These are phyloP conservation scores for Lagopus muta DNA, from an alignment of 2,113 vertebrate genomes.

Conservation along the genomic window DNA sequence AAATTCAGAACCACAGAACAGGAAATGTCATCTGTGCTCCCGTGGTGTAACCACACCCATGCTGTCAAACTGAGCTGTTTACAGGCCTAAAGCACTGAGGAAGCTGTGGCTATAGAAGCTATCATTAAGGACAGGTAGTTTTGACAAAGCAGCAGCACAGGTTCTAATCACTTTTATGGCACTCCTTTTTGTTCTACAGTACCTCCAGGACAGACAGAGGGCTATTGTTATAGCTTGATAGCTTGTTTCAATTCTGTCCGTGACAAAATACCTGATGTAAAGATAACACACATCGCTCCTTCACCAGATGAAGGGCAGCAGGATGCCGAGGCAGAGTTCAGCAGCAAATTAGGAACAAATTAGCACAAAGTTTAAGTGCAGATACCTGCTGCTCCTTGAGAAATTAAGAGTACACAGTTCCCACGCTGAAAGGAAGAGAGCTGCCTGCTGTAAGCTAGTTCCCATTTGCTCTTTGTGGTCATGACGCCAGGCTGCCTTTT, in stretches of 20 bases:
- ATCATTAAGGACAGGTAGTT: neutral
- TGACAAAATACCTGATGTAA: neutral
- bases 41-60: conserved; percentile 55
- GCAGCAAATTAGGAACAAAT: neutral
- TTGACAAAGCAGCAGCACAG: neutral
- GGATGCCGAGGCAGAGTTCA: neutral
- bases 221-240: neutral
- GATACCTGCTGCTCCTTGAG: neutral
- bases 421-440: neutral
- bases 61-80: neutral
- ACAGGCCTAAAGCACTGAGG: neutral
- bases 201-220: neutral
- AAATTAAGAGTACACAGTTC: neutral
- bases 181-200: neutral
- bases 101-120: neutral
- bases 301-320: accelerated
- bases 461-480: neutral
- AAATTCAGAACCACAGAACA: neutral
- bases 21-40: conserved; percentile 37
- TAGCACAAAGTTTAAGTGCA: neutral
- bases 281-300: accelerated
- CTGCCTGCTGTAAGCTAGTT: neutral
- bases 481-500: neutral
- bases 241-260: accelerated
- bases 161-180: neutral